Evolutionary conservation across 2,888 invertebrate species (phyloP).

Genomic region (Amaurobius ferox): DNA sequence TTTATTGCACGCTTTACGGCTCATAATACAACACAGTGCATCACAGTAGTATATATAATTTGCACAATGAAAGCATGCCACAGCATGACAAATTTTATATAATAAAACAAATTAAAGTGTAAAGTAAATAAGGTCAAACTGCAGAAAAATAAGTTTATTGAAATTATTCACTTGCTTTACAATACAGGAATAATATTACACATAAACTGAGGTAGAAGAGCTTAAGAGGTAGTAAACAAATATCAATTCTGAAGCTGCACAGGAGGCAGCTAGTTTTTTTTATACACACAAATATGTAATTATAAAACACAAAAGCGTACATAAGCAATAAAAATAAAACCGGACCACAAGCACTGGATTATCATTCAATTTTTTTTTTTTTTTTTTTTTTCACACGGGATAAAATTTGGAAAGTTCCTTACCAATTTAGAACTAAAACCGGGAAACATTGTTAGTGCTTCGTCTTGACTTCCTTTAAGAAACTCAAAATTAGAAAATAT

Average conservation of each 20-base stretch:
- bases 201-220: conserved; percentile 43
- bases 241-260: conserved; percentile 20
- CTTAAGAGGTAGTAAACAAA: conserved; percentile 8
- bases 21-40: too few relatives aligned
- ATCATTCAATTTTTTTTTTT: conserved; percentile 21
- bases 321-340: too few relatives aligned
- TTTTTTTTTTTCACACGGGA: conserved; percentile 49
- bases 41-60: too few relatives aligned
- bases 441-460: too few relatives aligned
- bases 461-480: too few relatives aligned
- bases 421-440: too few relatives aligned
- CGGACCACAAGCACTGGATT: conserved; percentile 46
- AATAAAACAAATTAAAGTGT: too few relatives aligned
- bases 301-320: conserved; percentile 63
- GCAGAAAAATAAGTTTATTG: conserved; percentile 68
- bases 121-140: conserved; percentile 3
- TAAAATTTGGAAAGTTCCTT: conserved; percentile 1
- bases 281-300: conserved; percentile 32
- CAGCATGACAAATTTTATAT: too few relatives aligned
- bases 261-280: neutral
- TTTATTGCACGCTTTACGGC: too few relatives aligned
- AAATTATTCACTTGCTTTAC: conserved; percentile 52
- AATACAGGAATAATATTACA: conserved; percentile 40
- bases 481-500: too few relatives aligned
- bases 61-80: too few relatives aligned